Conservation (phyloP, 2,797 vertebrate genomes). For the Rhinoraja longicauda region DNA sequence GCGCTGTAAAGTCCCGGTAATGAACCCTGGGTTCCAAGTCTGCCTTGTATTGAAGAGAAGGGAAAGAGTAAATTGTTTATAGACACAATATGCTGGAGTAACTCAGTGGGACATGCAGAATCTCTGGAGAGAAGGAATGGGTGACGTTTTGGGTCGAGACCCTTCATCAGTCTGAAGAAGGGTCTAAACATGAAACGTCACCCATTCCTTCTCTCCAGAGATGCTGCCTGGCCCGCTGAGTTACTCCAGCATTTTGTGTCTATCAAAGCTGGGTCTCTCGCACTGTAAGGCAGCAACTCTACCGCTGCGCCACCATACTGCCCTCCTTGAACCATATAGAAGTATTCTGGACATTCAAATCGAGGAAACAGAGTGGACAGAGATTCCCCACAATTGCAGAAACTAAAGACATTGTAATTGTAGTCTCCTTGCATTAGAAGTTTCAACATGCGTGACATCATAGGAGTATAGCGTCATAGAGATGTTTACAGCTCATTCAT, state of each 20-base stretch:
- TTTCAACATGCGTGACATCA: background rate
- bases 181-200: no score
- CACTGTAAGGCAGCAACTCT: no score
- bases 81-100: no score
- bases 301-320: no score
- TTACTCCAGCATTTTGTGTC: no score
- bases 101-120: no score
- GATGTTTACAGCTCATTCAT: background rate
- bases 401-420: background rate
- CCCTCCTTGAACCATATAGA: background rate
- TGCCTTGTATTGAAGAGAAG: background rate
- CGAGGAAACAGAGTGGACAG: background rate
- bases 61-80: background rate
- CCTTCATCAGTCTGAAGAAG: no score
- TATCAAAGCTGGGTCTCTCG: no score
- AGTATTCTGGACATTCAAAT: background rate
- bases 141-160: no score
- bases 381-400: background rate
- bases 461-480: background rate
- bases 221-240: no score
- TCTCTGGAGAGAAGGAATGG: no score
- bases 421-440: background rate
- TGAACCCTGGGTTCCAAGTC: background rate
- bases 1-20: background rate
- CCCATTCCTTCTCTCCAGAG: no score